Base-by-base conservation (phyloP, 2,113 vertebrate species). In the Brienomyrus brachyistius region DNA sequence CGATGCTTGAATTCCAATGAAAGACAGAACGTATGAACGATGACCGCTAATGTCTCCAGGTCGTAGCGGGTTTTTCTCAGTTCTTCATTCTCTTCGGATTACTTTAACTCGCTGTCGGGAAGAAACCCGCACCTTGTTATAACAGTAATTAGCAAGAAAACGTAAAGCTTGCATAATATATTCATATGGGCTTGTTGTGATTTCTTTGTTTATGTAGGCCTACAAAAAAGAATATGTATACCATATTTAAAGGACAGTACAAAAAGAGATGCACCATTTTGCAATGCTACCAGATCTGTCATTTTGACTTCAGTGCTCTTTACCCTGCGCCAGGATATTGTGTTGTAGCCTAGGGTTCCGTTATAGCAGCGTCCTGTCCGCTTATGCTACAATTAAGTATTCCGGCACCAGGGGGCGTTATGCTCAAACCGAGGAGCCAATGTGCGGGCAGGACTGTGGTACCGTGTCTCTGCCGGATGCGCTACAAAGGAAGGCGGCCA, bases 321-420 rank as follows among this genome's bases (percentile, higher is more conserved):
- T 15, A 43, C 35, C 35, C 7, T 19, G 35, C 17, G 74, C n/a
- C 74, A 43, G 74, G 15, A 80, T 43, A 17, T 40, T 80, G n/a
- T 80, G 74, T 80, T 40, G 35, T 80, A 80, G 31, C 15, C 31
- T 74, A 35, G 9, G 45, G 21, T 48, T 84, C 45, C 40, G 21
- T 84, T 80, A 84, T 70, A 70, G 62, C 62, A 4, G 27, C 27
- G 19, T 47, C 11, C 27, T 17, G 15, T 19, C 23, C 85, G 51
- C 27, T 17, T 50, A 21, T 35, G 17, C 11, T 56, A 17, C 51
- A 54, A 87, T 62, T 92, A 90, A 9, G 51, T 17, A 0, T 10
- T 13, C 89, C 89, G 89, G 66, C 96, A 87, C 92, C 90, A 95
- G 96, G 92, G 95, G 94, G 95, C 94, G 89, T 88, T 90, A 91